Evolutionary conservation across 1,140 invertebrate genomes (phyloP), one percentile per base, ranked within the genome.

Genomic region (Sycophila sp.): DNA sequence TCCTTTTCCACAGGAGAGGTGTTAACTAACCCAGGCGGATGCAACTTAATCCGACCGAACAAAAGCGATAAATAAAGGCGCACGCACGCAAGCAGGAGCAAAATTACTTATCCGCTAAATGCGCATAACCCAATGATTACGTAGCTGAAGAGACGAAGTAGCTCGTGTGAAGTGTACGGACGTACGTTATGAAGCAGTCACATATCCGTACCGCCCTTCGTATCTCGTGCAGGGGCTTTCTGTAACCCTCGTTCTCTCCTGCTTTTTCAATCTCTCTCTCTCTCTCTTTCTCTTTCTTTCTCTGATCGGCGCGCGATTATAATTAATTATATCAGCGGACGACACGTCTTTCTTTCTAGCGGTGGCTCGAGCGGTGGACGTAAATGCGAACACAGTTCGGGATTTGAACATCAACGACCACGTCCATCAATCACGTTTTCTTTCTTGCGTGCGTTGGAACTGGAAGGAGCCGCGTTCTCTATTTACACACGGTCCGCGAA

Each of bases 311-410:
- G 65, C 64, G 59, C 69, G 63, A 69, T 74, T 68, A 76, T 74
- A 74, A 76, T 74, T 74, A 74, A 74, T 76, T 76, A 74, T 74
- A 71, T 74, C 60, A 47, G 51, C 58, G 67, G 56, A 73, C 34
- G 38, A 68, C 49, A 10, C 28, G 10, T 75, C 56, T 30, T n/a
- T 34, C 53, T 59, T 15, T 60, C 22, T 28, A 6, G 42, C 22
- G 11, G 2, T 62, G 0, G 24, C 0, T 38, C 34, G n/a, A 24
- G 42, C 0, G 30, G 5, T 17, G 53, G 2, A 47, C 42, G 22
- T 64, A 63, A 42, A 62, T 53, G 58, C 58, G 51, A 15, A 10
- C 4, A 58, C 47, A 47, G 36, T 49, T 38, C 32, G 34, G 13
- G 32, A 45, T 30, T 19, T 56, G 47, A 45, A 69, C 71, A 40